A percentile compares a stretch with the other conserved stretches of the same genome.
Evolutionary conservation across 2,888 invertebrate genomes (phyloP).

Genomic region (Bombylius major): DNA sequence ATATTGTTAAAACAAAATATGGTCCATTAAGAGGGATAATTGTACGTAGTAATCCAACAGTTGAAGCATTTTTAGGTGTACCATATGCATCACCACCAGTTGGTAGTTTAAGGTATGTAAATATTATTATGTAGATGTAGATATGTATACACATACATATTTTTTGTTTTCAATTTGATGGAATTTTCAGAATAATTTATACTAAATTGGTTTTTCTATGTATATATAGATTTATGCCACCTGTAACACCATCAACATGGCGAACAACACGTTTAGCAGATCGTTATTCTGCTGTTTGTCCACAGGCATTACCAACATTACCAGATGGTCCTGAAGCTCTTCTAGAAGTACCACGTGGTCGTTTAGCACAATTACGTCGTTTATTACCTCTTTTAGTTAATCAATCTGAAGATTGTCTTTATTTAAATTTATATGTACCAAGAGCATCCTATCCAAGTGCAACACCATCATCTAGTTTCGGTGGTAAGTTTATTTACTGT

Average conservation of each 20-base stretch:
- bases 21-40: constrained; percentile 77
- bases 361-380: constrained; percentile 73
- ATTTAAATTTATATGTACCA: constrained; percentile 93
- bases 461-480: constrained; percentile 1
- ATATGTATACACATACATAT: too few relatives aligned
- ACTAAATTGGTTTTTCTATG: too few relatives aligned
- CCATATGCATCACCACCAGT: constrained; percentile 88
- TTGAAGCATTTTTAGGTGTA: constrained; percentile 86
- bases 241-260: constrained; percentile 85
- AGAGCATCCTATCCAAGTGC: constrained; percentile 38
- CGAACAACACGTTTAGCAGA: constrained; percentile 66
- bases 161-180: too few relatives aligned
- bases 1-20: constrained; percentile 79
- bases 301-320: constrained; percentile 59
- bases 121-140: neutral
- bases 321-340: constrained; percentile 43
- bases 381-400: constrained; percentile 73
- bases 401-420: constrained; percentile 96
- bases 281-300: constrained; percentile 74
- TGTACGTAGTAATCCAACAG: constrained; percentile 65
- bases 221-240: constrained; percentile 74
- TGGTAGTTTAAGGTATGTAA: constrained; percentile 65
- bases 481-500: constrained; percentile 1
- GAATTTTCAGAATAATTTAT: too few relatives aligned
- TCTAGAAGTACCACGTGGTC: constrained; percentile 64